These are phyloP conservation scores for Urophycis tenuis DNA, from an alignment of 2,797 vertebrate species.

Conservation along the genomic window DNA sequence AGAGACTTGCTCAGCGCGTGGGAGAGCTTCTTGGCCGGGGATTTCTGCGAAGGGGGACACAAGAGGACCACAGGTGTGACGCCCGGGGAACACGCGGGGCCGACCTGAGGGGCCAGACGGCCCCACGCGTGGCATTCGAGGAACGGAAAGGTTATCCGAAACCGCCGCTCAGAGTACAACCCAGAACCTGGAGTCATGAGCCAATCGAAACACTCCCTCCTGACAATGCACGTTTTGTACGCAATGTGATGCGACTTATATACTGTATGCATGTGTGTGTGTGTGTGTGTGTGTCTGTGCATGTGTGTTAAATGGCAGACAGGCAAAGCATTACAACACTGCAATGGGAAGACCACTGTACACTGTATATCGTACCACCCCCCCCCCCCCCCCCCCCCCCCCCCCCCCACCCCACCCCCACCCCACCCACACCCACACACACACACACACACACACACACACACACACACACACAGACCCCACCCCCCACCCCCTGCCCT, in stretches of 20 bases:
- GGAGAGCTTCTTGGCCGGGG: slow-evolving; percentile 88
- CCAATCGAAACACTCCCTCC: not conserved
- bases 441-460: no score
- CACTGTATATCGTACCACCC: slow-evolving; percentile 59
- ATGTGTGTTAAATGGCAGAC: not conserved
- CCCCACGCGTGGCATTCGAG: not conserved
- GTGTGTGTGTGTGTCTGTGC: not conserved
- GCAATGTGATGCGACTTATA: not conserved
- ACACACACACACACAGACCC: no score
- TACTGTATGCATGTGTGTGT: no score
- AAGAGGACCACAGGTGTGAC: not conserved
- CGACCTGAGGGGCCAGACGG: not conserved
- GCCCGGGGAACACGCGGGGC: not conserved
- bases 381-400: slow-evolving; percentile 30
- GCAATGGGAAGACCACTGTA: slow-evolving; percentile 44
- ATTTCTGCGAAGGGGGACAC: slow-evolving; percentile 76
- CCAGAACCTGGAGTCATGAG: not conserved
- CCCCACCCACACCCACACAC: slow-evolving; percentile 21
- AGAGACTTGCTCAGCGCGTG: slow-evolving; percentile 85
- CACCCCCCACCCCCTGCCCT: slow-evolving; percentile 26
- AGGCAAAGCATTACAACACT: slow-evolving; percentile 20
- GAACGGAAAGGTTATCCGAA: not conserved
- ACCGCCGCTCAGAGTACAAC: no score
- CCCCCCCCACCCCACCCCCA: slow-evolving; percentile 15
- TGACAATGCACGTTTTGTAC: not conserved